phyloP scores from a whole-genome alignment of 2,888 invertebrate genomes.

The Mimas tiliae region DNA sequence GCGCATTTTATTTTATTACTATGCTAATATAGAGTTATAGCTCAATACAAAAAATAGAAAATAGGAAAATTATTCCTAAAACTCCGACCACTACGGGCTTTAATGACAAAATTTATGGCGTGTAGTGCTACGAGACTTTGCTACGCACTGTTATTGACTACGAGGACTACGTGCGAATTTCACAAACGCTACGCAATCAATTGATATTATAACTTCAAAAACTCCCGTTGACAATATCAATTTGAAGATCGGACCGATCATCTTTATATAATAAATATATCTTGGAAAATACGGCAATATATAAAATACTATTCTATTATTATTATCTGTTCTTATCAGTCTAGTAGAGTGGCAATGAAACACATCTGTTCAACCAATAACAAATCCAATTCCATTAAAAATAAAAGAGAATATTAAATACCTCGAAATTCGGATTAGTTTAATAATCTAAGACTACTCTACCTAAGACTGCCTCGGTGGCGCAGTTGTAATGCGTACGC shows the following conservation, averaged over 20 bases:
- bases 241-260: too few species aligned
- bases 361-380: not conserved
- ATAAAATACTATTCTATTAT: too few species aligned
- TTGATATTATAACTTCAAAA: not conserved
- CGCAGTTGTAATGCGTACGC: too few species aligned
- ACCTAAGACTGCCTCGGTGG: too few species aligned
- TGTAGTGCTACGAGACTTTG: slow-evolving; percentile 16
- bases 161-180: slow-evolving; percentile 1
- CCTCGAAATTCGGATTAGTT: not conserved
- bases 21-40: not conserved
- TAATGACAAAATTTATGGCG: not conserved
- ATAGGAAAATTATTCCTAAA: not conserved
- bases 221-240: too few species aligned
- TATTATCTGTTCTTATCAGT: too few species aligned
- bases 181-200: slow-evolving; percentile 6
- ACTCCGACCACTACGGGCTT: not conserved
- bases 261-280: too few species aligned
- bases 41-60: not conserved
- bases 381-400: not conserved
- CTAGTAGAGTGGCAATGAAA: not conserved
- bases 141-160: slow-evolving; percentile 12
- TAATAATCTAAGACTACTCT: too few species aligned
- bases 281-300: too few species aligned
- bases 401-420: not conserved
- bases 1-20: not conserved